Conservation (phyloP, 2,888 invertebrate species). For the Nymphalis urticae region DNA sequence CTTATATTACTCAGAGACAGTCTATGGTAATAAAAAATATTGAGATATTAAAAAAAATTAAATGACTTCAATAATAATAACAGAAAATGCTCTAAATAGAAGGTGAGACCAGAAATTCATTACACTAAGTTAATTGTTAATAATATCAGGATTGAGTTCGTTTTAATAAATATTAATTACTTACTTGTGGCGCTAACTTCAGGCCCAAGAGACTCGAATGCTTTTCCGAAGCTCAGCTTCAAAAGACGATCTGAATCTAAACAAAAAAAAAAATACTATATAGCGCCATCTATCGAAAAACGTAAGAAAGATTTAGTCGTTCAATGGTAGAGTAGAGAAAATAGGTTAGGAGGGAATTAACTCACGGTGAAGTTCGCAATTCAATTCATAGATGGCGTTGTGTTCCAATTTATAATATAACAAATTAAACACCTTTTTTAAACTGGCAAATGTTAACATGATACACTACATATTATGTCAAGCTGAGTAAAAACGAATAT, state of each 20-base stretch:
- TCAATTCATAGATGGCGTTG: background rate
- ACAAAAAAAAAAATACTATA: constrained; percentile 45
- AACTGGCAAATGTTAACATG: no score
- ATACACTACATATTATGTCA: no score
- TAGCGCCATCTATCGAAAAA: constrained; percentile 38
- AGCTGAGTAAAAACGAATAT: no score
- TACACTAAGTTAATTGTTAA: no score
- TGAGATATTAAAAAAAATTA: no score
- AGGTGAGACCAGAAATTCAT: no score
- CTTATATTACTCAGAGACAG: no score
- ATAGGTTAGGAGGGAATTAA: background rate
- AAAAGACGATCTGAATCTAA: constrained; percentile 76
- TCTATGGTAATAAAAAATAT: no score
- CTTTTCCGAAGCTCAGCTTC: constrained; percentile 78
- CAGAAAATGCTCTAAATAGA: no score
- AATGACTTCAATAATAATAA: no score
- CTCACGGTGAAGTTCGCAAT: background rate
- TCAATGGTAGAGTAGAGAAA: no score
- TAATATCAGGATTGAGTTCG: no score
- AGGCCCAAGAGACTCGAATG: constrained; percentile 84
- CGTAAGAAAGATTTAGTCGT: background rate
- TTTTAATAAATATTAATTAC: constrained; percentile 53
- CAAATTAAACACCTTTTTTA: background rate
- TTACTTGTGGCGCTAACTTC: constrained; percentile 89
- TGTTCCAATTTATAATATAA: background rate